A percentile compares a stretch with the other conserved stretches of the same genome.
Conservation (phyloP, 2,797 vertebrate genomes). For the Falco biarmicus region DNA sequence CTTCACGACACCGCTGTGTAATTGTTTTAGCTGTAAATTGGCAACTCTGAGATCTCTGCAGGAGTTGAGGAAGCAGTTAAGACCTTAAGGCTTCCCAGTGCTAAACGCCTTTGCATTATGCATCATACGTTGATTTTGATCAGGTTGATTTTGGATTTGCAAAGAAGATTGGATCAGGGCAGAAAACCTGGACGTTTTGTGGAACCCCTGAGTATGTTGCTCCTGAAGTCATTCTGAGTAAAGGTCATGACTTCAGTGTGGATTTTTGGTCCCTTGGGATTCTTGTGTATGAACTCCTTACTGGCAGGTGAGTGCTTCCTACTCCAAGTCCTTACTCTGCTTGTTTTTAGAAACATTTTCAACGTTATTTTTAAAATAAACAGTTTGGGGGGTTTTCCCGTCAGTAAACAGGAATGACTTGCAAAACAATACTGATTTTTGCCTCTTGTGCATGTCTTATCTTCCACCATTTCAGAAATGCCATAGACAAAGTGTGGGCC, state of each 20-base stretch:
- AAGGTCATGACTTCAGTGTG: constrained; percentile 93
- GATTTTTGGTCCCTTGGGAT: constrained; percentile 97
- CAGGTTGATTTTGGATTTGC: constrained; percentile 97
- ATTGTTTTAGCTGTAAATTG: background rate
- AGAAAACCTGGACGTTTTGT: constrained; percentile 97
- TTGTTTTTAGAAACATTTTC: background rate
- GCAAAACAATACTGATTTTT: background rate
- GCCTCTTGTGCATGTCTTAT: background rate
- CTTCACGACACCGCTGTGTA: background rate
- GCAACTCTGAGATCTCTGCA: background rate
- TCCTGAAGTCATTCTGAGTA: constrained; percentile 95
- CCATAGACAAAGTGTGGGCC: background rate
- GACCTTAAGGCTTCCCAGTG: background rate
- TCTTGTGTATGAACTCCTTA: constrained; percentile 93
- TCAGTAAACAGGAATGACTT: background rate
- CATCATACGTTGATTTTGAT: background rate
- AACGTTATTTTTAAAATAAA: background rate
- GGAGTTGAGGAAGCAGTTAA: background rate
- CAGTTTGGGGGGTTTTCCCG: background rate
- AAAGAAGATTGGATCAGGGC: constrained; percentile 91
- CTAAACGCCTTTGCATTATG: background rate
- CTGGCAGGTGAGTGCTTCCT: constrained; percentile 85
- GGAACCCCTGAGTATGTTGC: constrained; percentile 95
- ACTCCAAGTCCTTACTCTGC: background rate
- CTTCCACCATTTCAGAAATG: background rate